Conservation (phyloP, 2,113 vertebrate species). For the Grantiella picta region DNA sequence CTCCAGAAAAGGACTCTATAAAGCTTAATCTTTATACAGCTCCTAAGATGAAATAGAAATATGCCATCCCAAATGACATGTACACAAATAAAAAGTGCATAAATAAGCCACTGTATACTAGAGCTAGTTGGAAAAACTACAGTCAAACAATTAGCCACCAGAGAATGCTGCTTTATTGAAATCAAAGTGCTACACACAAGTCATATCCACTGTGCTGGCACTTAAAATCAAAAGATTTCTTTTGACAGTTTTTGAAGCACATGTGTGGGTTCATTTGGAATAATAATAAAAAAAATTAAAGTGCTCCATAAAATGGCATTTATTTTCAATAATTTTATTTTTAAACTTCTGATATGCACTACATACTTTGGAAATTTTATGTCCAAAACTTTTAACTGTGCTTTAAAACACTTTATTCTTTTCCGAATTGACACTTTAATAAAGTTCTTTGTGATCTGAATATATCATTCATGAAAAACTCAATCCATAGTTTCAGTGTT, state of each 20-base stretch:
- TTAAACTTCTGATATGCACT: not conserved
- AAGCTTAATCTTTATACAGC: not conserved
- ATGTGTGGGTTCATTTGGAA: not conserved
- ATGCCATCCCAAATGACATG: not conserved
- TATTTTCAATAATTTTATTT: not conserved
- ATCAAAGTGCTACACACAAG: not conserved
- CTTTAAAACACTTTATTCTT: not conserved
- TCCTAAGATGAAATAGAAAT: not conserved
- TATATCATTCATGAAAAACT: not conserved
- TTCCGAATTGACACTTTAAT: not conserved
- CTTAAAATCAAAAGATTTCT: not conserved
- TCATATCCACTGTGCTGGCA: not conserved
- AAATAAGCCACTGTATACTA: not conserved
- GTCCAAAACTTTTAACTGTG: not conserved
- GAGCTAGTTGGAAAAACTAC: not conserved
- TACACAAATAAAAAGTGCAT: not conserved
- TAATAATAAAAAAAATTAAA: not conserved
- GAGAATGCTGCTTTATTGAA: not conserved
- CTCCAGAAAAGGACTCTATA: not conserved
- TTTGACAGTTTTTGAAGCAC: not conserved
- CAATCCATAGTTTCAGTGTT: not conserved
- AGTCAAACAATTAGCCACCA: not conserved
- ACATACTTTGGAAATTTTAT: not conserved
- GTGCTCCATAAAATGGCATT: not conserved
- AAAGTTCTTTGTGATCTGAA: not conserved